Evolutionary conservation across 2,113 vertebrate genomes (phyloP).

Genomic region (Brevimyrus niger): DNA sequence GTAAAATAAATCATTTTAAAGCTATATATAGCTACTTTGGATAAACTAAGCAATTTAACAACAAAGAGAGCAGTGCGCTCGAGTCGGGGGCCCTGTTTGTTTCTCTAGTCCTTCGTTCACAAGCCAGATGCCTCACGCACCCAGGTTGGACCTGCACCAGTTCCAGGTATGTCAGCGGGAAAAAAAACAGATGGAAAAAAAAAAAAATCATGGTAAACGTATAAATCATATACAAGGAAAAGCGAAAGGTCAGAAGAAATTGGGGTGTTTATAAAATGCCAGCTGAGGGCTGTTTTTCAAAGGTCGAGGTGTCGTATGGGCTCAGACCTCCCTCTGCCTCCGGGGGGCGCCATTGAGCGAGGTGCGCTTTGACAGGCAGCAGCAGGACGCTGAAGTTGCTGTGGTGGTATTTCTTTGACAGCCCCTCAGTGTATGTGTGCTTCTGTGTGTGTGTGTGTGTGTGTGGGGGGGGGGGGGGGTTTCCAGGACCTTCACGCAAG

Average conservation of each 20-base stretch:
- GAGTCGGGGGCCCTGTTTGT: not conserved
- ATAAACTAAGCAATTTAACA: conserved; percentile 4
- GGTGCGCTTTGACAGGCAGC: conserved; percentile 67
- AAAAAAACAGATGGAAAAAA: not conserved
- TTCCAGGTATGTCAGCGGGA: conserved; percentile 62
- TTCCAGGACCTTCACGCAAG: not conserved
- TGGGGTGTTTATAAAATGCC: conserved; percentile 79
- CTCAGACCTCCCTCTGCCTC: conserved; percentile 62
- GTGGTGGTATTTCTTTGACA: conserved; percentile 29
- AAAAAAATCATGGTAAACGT: not conserved
- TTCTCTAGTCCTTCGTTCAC: not conserved
- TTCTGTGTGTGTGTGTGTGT: not conserved
- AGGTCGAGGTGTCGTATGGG: conserved; percentile 79
- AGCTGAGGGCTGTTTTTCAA: conserved; percentile 72
- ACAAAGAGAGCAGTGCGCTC: not conserved
- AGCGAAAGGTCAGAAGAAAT: conserved; percentile 75
- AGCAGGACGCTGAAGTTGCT: conserved; percentile 62
- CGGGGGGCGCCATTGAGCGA: conserved; percentile 63
- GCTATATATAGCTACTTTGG: not conserved
- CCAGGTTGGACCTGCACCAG: conserved; percentile 40
- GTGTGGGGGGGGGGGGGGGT: too few species aligned
- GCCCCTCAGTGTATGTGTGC: not conserved
- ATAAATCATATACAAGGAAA: conserved; percentile 17
- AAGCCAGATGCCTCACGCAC: not conserved
- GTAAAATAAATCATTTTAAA: not conserved